A percentile compares a stretch with the other conserved stretches of the same genome.
phyloP scores from a whole-genome alignment of 1,140 invertebrate genomes.

The Pseudomyrmex sp. region DNA sequence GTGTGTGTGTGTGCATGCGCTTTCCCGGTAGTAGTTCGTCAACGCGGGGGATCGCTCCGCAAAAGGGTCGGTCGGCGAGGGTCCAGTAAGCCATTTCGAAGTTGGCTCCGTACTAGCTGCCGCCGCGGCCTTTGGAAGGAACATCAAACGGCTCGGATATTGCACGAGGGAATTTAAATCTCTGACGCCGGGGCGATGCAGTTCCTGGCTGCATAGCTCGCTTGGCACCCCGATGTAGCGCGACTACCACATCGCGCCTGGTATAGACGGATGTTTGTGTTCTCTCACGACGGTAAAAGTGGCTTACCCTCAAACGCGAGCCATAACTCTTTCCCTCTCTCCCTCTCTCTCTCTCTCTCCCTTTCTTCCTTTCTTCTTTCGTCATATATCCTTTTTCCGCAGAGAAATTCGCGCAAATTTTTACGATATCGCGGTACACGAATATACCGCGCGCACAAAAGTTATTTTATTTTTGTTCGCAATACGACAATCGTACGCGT shows the following conservation, averaged over 20 bases:
- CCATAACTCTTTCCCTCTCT: constrained; percentile 3
- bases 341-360: no score
- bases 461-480: no score
- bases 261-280: constrained; percentile 33
- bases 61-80: constrained; percentile 43
- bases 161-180: constrained; percentile 76
- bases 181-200: constrained; percentile 60
- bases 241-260: constrained; percentile 1
- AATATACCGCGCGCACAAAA: no score
- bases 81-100: constrained; percentile 72
- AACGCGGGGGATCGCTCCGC: constrained; percentile 18
- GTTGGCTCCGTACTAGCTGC: constrained; percentile 68
- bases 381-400: constrained; percentile 36
- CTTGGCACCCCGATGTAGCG: not conserved
- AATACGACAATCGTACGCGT: no score
- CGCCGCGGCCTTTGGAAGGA: constrained; percentile 66
- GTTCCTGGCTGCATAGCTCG: constrained; percentile 27
- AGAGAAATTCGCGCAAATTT: constrained; percentile 20
- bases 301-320: constrained; percentile 19
- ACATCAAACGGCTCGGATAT: constrained; percentile 75
- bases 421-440: constrained; percentile 6
- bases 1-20: constrained; percentile 19
- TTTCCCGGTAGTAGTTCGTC: constrained; percentile 52
- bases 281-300: constrained; percentile 48
- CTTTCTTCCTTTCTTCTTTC: not conserved